phyloP scores from a whole-genome alignment of 2,113 vertebrate genomes.

The Pipra filicauda region DNA sequence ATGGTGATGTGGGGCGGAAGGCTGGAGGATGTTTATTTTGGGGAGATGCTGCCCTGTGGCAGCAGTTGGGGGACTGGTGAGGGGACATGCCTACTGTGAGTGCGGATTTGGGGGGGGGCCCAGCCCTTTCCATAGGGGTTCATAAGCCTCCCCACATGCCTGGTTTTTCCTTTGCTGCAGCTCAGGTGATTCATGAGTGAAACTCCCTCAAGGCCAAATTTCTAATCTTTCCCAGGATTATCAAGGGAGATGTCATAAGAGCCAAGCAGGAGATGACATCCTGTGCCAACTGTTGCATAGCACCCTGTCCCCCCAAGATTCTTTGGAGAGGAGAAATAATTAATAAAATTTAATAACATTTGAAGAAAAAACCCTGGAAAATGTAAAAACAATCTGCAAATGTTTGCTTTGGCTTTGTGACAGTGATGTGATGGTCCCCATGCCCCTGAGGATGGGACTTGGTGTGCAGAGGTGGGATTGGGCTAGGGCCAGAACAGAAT shows the following conservation, averaged over 20 bases:
- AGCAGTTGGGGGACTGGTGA: fast-evolving
- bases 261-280: neutral
- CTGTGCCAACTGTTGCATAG: neutral
- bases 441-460: neutral
- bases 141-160: fast-evolving
- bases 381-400: neutral
- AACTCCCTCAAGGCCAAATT: neutral
- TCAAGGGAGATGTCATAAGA: neutral
- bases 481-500: neutral
- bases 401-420: neutral
- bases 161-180: neutral
- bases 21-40: neutral
- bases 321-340: neutral
- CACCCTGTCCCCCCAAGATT: neutral
- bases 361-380: neutral
- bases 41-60: neutral
- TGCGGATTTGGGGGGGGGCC: neutral
- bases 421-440: neutral
- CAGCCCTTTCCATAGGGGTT: neutral
- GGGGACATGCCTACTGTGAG: neutral
- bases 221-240: slow-evolving; percentile 13
- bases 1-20: neutral
- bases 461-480: neutral
- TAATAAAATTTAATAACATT: neutral
- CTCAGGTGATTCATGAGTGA: slow-evolving; percentile 15